A percentile compares a stretch with the other conserved stretches of the same genome.
Evolutionary conservation across 2,888 invertebrate genomes (phyloP).

Genomic region (Dione vanillae): DNA sequence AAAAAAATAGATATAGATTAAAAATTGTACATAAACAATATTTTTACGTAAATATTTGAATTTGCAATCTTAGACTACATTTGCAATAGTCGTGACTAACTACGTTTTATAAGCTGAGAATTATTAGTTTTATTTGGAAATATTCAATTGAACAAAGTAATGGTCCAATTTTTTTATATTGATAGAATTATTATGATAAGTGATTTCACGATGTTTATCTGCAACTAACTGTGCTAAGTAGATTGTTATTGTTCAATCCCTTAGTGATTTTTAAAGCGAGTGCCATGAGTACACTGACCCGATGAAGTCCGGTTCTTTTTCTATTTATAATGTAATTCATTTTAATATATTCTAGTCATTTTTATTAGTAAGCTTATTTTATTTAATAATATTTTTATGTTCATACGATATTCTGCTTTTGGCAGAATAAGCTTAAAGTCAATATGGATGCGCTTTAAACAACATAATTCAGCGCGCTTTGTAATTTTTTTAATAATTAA

Average conservation of each 20-base stretch:
- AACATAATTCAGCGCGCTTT: no score
- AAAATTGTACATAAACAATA: no score
- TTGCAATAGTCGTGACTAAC: neutral
- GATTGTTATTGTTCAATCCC: constrained; percentile 19
- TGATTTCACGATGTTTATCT: constrained; percentile 20
- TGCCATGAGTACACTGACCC: constrained; percentile 25
- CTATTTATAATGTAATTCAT: constrained; percentile 12
- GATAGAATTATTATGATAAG: constrained; percentile 13
- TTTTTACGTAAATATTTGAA: neutral
- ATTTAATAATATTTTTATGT: no score
- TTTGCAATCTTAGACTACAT: neutral
- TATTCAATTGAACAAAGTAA: neutral
- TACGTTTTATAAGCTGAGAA: neutral
- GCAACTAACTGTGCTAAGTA: constrained; percentile 1
- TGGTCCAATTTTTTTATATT: neutral
- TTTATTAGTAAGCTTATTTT: no score
- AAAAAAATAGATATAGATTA: no score
- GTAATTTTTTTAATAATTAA: no score
- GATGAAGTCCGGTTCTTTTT: constrained; percentile 18
- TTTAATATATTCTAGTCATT: constrained; percentile 11
- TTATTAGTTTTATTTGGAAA: neutral
- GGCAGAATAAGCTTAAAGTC: no score
- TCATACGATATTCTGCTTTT: no score
- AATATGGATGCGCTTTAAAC: no score
- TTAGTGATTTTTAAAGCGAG: constrained; percentile 3